These are phyloP conservation scores for Zhuqinia jingwanae DNA, from an alignment of 2,888 invertebrate genomes.

Conservation along the genomic window DNA sequence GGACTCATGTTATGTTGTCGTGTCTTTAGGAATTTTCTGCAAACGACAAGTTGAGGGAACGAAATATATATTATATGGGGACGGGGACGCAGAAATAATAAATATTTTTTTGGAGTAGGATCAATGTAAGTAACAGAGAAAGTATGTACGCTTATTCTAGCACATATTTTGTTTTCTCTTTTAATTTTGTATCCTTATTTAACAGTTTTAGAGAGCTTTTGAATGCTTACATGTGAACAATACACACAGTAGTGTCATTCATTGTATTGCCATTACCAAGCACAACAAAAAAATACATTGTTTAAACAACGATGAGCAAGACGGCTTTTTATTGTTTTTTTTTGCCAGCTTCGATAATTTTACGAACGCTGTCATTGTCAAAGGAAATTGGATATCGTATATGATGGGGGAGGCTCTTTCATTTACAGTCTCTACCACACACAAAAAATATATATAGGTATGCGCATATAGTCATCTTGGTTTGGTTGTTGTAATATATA, in stretches of 20 bases:
- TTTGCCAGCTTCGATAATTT: conserved; percentile 32
- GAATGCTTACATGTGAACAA: too few species aligned
- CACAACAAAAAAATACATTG: neutral
- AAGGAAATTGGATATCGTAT: conserved; percentile 57
- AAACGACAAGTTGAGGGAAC: conserved; percentile 40
- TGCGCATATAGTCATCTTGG: neutral
- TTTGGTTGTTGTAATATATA: neutral
- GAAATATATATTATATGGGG: conserved; percentile 37
- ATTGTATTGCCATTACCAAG: conserved; percentile 18
- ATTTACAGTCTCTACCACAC: too few species aligned
- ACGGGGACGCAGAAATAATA: conserved; percentile 27
- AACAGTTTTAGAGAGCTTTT: neutral
- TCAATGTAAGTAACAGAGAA: too few species aligned
- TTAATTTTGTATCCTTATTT: conserved; percentile 21
- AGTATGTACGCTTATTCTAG: neutral
- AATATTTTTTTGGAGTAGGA: conserved; percentile 1
- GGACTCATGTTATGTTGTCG: conserved; percentile 36
- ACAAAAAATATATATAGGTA: neutral
- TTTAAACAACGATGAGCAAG: neutral
- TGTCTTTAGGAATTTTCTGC: conserved; percentile 53
- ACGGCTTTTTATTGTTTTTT: conserved; percentile 27
- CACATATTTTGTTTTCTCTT: conserved; percentile 30
- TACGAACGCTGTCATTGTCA: conserved; percentile 56
- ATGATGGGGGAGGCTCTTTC: conserved; percentile 8
- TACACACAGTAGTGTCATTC: conserved; percentile 6